phyloP scores from a whole-genome alignment of 2,888 invertebrate species.

The Petrophora chlorosata region DNA sequence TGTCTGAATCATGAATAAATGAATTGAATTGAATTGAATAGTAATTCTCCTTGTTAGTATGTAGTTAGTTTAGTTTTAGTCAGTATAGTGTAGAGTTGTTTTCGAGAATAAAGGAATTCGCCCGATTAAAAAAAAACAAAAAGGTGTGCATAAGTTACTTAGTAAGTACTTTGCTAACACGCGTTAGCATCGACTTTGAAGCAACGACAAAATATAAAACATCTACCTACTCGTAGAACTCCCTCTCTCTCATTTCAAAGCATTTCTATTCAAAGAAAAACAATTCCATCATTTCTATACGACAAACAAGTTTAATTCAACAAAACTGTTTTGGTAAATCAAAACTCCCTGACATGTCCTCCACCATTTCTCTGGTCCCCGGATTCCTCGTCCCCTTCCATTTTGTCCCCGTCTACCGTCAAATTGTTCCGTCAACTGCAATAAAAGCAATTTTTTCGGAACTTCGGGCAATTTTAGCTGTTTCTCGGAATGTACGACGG shows the following conservation, averaged over 20 bases:
- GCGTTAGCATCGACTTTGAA: too few species aligned
- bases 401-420: slow-evolving; percentile 10
- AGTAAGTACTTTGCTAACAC: too few species aligned
- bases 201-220: not conserved
- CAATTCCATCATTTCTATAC: not conserved
- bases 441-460: slow-evolving; percentile 39
- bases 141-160: too few species aligned
- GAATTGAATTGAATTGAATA: too few species aligned
- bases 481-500: slow-evolving; percentile 22
- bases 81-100: too few species aligned
- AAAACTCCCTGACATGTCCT: not conserved
- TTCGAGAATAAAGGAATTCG: too few species aligned
- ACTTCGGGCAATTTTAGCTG: slow-evolving; percentile 35
- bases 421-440: slow-evolving; percentile 43
- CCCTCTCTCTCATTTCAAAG: too few species aligned
- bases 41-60: too few species aligned
- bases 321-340: slow-evolving; percentile 11
- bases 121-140: too few species aligned
- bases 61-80: too few species aligned
- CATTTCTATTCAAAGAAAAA: not conserved
- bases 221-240: too few species aligned
- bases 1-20: too few species aligned
- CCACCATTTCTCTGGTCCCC: not conserved
- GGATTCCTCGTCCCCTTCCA: not conserved
- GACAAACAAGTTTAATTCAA: slow-evolving; percentile 25